Base-by-base conservation (phyloP, 2,888 invertebrate species). In the Trichopoda pennipes region DNA sequence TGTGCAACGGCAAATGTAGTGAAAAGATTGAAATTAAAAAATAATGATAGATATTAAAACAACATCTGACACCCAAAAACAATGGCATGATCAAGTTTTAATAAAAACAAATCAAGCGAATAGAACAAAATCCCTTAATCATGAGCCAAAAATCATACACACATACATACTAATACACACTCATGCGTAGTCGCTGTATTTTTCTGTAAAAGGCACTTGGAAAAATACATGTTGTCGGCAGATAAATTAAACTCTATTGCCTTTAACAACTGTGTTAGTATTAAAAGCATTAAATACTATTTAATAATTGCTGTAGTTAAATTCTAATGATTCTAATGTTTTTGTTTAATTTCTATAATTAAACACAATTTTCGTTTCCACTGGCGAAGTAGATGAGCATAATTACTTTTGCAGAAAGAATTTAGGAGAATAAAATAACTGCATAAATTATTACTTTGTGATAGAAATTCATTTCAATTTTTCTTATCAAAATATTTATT, bases 21-120 rank as follows among this genome's bases (percentile, higher is more conserved):
- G 17, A 38, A 19, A 3, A 28, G 38, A 47, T 61, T 21, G 44
- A 66, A 64, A 60, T 38, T 58, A 60, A 66, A 75, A 38, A 47
- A 42, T 68, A 72, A 80, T 72, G 61, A 72, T 49, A 76, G 70
- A 44, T 49, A 61, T 68, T 72, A 53, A 61, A 72, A 66, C 61
- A 76, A 72, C 72, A 68, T 76, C 76, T 80, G 75, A 80, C 60
- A 76, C 66, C 66, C 63, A 56, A 66, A 60, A 66, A 55, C 38
- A 76, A 42, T n/a, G 38, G 6, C 21, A 38, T 56, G 47, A 64
- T 66, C 14, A 55, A 23, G 60, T 49, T 17, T 63, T 56, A 35
- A n/a, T 70, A 38, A 72, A 23, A 55, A n/a, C n/a, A 32, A 23
- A 17, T 19, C 12, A 38, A 10, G 12, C 10, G 38, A 38, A 38